A percentile compares a stretch with the other conserved stretches of the same genome.
Evolutionary conservation across 2,113 vertebrate species (phyloP).

Genomic region (Cheirogaleus medius): DNA sequence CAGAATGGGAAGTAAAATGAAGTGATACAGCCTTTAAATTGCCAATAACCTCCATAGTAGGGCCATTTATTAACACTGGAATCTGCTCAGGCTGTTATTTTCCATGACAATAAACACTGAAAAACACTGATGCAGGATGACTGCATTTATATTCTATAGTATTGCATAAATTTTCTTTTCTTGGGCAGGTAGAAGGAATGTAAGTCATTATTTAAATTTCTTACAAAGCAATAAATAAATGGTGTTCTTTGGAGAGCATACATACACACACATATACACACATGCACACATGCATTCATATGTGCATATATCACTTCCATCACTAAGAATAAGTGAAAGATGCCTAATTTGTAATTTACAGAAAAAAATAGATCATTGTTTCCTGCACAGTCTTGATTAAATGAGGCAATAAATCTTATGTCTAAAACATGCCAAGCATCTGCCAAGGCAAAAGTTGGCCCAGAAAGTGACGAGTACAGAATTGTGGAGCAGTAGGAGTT

Average conservation of each 20-base stretch:
- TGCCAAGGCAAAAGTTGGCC: slow-evolving; percentile 79
- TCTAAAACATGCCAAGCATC: slow-evolving; percentile 83
- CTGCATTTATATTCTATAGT: slow-evolving; percentile 74
- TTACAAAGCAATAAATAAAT: slow-evolving; percentile 76
- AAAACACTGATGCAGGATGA: slow-evolving; percentile 70
- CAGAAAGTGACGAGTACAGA: slow-evolving; percentile 79
- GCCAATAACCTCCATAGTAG: slow-evolving; percentile 46
- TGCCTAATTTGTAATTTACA: slow-evolving; percentile 81
- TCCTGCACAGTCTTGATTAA: slow-evolving; percentile 85
- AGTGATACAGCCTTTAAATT: slow-evolving; percentile 78
- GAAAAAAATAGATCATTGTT: slow-evolving; percentile 82
- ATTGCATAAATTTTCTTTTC: slow-evolving; percentile 78
- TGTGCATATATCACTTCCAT: slow-evolving; percentile 68
- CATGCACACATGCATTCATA: background rate
- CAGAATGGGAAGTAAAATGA: slow-evolving; percentile 67
- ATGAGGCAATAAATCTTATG: slow-evolving; percentile 87
- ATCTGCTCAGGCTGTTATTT: slow-evolving; percentile 55
- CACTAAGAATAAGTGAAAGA: slow-evolving; percentile 67
- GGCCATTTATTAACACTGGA: slow-evolving; percentile 73
- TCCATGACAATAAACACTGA: slow-evolving; percentile 73
- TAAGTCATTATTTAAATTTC: slow-evolving; percentile 79
- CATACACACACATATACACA: background rate
- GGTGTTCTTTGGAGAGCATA: background rate
- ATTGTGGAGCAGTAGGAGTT: slow-evolving; percentile 75
- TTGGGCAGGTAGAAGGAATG: slow-evolving; percentile 58